Conservation (phyloP, 1,140 invertebrate species). For the Pachypsylla venusta region DNA sequence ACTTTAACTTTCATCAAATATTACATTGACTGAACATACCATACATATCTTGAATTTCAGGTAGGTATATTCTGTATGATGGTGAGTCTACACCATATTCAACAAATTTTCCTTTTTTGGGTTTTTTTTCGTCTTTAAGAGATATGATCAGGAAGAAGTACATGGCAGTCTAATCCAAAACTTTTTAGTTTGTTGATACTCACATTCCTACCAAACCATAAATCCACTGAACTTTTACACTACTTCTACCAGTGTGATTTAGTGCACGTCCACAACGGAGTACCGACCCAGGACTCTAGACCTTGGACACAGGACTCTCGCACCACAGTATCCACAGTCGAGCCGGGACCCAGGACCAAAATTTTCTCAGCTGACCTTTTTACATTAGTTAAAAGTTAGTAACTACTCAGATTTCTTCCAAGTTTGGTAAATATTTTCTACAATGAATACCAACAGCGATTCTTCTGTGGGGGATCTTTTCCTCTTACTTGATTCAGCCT, state of each 20-base stretch:
- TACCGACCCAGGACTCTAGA: background rate
- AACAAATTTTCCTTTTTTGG: slow-evolving; percentile 12
- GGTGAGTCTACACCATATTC: slow-evolving; percentile 15
- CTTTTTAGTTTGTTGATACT: slow-evolving; percentile 8
- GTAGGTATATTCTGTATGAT: slow-evolving; percentile 14
- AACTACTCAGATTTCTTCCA: background rate
- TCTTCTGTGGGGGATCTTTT: background rate
- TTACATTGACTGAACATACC: slow-evolving; percentile 16
- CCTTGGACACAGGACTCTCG: background rate
- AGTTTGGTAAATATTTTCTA: background rate
- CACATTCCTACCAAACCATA: slow-evolving; percentile 24
- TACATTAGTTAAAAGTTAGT: background rate
- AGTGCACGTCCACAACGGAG: too few species aligned
- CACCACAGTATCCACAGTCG: background rate
- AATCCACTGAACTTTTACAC: slow-evolving; percentile 26
- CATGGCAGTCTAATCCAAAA: slow-evolving; percentile 11
- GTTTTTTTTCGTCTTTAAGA: slow-evolving; percentile 10
- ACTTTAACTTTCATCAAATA: slow-evolving; percentile 10
- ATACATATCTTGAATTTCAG: slow-evolving; percentile 2
- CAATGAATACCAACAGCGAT: background rate
- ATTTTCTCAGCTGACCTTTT: background rate
- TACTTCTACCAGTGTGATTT: slow-evolving; percentile 22
- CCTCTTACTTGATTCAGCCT: background rate
- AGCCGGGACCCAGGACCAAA: background rate
- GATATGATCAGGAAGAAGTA: slow-evolving; percentile 4